Evolutionary conservation across 2,888 invertebrate genomes (phyloP).

Genomic region (Hypomecis punctinalis): DNA sequence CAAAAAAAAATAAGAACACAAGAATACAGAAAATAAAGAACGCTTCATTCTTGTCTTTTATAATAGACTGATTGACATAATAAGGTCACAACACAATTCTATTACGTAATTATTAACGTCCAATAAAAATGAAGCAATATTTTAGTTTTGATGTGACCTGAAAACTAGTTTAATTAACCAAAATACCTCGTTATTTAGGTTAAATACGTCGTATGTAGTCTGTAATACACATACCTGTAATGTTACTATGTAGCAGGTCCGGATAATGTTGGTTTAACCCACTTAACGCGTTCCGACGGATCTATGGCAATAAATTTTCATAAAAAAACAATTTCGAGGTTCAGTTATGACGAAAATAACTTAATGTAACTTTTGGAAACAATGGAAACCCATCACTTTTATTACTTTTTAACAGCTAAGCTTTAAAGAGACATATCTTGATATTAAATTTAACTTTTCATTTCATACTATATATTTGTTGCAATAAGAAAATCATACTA

Average conservation of each 20-base stretch:
- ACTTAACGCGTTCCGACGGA: conserved; percentile 34
- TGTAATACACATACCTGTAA: conserved; percentile 17
- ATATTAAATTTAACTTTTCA: neutral
- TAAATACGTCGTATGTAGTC: conserved; percentile 16
- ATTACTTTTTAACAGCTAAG: conserved; percentile 25
- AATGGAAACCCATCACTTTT: conserved; percentile 24
- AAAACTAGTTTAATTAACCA: conserved; percentile 10
- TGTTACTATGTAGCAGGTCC: conserved; percentile 24
- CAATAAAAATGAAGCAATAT: neutral
- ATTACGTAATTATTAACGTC: neutral
- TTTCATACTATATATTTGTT: neutral
- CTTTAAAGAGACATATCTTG: conserved; percentile 13
- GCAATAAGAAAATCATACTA: no score
- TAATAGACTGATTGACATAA: neutral
- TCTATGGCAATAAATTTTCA: conserved; percentile 41
- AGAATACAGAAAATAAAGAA: no score
- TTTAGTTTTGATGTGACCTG: neutral
- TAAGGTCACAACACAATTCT: neutral
- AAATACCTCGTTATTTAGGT: conserved; percentile 18
- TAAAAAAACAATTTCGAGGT: conserved; percentile 38
- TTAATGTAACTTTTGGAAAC: conserved; percentile 32
- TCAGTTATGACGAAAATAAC: conserved; percentile 20
- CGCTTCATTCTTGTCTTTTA: no score
- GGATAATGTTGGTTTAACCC: conserved; percentile 43
- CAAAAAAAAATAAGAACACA: no score